phyloP scores from a whole-genome alignment of 92 coral and sea anemone genomes.

The Umimayanthus chanpuru region DNA sequence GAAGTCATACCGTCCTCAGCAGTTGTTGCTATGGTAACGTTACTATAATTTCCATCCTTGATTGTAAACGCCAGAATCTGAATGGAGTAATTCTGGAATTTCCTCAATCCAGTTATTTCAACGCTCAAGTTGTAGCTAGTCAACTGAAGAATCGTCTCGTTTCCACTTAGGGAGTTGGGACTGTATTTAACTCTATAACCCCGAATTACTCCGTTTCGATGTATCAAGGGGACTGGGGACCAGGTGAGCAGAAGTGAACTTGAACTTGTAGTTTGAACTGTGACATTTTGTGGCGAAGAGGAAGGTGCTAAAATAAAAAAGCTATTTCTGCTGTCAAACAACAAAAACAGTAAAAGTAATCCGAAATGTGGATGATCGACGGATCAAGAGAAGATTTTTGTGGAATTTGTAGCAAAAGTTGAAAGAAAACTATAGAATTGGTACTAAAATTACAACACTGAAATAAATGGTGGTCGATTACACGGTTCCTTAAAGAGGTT shows the following conservation, averaged over 20 bases:
- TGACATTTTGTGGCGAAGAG: constrained; percentile 39
- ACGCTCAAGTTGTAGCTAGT: neutral
- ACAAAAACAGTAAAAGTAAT: neutral
- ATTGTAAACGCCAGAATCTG: constrained; percentile 5
- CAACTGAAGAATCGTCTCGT: neutral
- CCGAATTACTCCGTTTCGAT: constrained; percentile 15
- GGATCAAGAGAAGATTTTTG: too few relatives aligned
- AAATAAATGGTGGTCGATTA: too few relatives aligned
- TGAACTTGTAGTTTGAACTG: constrained; percentile 7
- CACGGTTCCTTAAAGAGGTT: too few relatives aligned
- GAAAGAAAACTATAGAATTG: too few relatives aligned
- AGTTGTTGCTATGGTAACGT: neutral
- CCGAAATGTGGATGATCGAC: too few relatives aligned
- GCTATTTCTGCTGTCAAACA: neutral
- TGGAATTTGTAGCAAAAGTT: too few relatives aligned
- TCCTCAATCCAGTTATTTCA: constrained; percentile 1
- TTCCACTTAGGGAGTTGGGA: neutral
- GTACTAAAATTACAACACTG: too few relatives aligned
- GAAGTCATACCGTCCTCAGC: neutral
- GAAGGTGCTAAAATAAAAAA: constrained; percentile 30
- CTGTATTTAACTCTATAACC: constrained; percentile 6
- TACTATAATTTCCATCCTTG: neutral
- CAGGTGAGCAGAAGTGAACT: constrained; percentile 40
- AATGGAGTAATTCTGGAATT: constrained; percentile 2
- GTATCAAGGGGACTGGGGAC: constrained; percentile 15